Base-by-base conservation (phyloP, 2,113 vertebrate genomes). In the Leucopsar rothschildi region DNA sequence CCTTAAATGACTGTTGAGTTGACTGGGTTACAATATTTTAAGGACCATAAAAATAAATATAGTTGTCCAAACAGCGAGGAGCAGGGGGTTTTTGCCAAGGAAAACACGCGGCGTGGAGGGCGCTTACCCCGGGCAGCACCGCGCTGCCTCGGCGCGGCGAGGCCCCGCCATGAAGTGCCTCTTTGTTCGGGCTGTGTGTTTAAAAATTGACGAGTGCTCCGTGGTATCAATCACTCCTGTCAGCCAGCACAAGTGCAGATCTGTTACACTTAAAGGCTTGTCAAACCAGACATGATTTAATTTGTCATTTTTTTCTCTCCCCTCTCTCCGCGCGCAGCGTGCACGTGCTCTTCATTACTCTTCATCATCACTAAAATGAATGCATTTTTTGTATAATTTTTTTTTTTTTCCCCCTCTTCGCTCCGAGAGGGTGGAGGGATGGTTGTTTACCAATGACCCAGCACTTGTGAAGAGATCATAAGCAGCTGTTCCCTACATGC, bases 231-330 rank as follows among this genome's bases (percentile, higher is more conserved):
- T 97, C 97, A 96, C 73, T 86, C 96, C 97, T 97, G 96, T 98
- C 96, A 97, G 91, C 79, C 94, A 92, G 93, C 95, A 97, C 98
- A 97, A 97, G 97, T 95, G 86, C 93, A 96, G 95, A 98, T 98
- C 97, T 98, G 97, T 98, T 98, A 97, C 97, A 98, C 96, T 95
- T 95, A 97, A 95, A 97, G 96, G 95, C 94, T 96, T 94, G 94
- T 96, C 96, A 97, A 97, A 95, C 73, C 73, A 98, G 97, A 97
- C 97, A 97, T 98, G 97, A 98, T 98, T 98, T 97, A 96, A 97
- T 98, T 98, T 98, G 97, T 97, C 97, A 96, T 92, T 88, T 92
- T 88, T 92, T 88, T 93, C 95, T 96, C 86, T 95, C 86, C 92
- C 92, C 95, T 64, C 84, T 82, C 93, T 95, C 88, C 42, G 31